phyloP scores from a whole-genome alignment of 37 sponge, comb jelly and placozoan genomes.

The Halisarca cf. caerulea region DNA sequence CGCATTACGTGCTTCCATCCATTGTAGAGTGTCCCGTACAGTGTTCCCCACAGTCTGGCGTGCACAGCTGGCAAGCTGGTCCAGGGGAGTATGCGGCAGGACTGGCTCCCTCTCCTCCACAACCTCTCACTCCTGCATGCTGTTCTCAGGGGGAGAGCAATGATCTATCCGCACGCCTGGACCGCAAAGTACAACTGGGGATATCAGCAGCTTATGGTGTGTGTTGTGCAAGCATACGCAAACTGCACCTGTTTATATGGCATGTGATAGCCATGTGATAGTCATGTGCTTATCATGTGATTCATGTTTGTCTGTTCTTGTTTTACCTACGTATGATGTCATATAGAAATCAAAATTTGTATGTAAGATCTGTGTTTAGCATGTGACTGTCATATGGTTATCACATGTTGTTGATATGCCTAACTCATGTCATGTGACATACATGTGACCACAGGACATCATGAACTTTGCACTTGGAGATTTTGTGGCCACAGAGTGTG shows the following conservation, averaged over 20 bases:
- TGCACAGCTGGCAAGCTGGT: conserved; percentile 27
- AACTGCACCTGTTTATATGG: too few species aligned
- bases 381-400: too few species aligned
- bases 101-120: conserved; percentile 86
- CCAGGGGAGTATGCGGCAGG: conserved; percentile 37
- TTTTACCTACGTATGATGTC: too few species aligned
- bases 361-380: too few species aligned
- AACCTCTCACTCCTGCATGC: conserved; percentile 60
- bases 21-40: neutral
- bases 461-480: conserved; percentile 36
- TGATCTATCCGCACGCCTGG: conserved; percentile 39
- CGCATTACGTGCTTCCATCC: too few species aligned
- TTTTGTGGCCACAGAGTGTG: neutral
- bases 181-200: conserved; percentile 41
- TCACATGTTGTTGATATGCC: too few species aligned
- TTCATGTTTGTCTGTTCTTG: too few species aligned
- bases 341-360: too few species aligned
- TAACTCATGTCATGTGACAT: neutral
- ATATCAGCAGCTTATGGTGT: conserved; percentile 52
- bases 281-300: too few species aligned
- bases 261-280: too few species aligned
- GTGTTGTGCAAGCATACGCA: too few species aligned
- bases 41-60: conserved; percentile 44
- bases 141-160: conserved; percentile 37
- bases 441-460: conserved; percentile 45